Base-by-base conservation (phyloP, 1,140 invertebrate species). In the Scaptomyza pallida region DNA sequence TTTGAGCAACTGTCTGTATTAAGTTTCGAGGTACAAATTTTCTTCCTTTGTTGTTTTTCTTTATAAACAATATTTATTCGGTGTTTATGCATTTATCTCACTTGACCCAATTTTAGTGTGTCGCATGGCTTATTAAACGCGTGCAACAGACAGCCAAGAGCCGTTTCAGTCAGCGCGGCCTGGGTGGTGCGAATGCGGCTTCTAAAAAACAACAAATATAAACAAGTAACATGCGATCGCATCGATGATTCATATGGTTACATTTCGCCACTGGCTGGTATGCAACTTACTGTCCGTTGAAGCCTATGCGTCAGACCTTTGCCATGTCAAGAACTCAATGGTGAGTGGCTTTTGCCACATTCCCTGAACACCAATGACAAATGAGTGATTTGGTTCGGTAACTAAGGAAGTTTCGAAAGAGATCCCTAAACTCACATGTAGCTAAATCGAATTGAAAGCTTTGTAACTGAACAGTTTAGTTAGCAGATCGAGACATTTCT, bases 61-160 rank as follows among this genome's bases (percentile, higher is more conserved):
- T 68, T 65, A 10, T 3, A 43, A 33, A 55, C n/a, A 54, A 54
- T 43, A 44, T 35, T 17, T 64, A 37, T 41, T 40, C 57, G 16
- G 10, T 73, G 17, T 51, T 78, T 72, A 83, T 60, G 72, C 60
- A 81, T 81, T 86, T 88, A 86, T 88, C 81, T 86, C 75, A 68
- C 62, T 67, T 82, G 82, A 88, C 82, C 82, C 72, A 86, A 88
- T 88, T 86, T 70, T 17, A 17, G 54, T 74, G 59, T 80, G 72
- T 81, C 72, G 69, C 56, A 43, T 75, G 77, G 70, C 78, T 86
- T 86, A 86, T 86, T 88, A 81, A 85, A 85, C 59, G 43, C 64
- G 60, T 72, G 67, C 47, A 35, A 57, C 12, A 5, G 12, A 37
- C 33, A n/a, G 12, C n/a, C 33, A 37, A 37, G 30, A 21, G 62